Base-by-base conservation (phyloP, 2,888 invertebrate genomes). In the Caenorhabditis uteleia region DNA sequence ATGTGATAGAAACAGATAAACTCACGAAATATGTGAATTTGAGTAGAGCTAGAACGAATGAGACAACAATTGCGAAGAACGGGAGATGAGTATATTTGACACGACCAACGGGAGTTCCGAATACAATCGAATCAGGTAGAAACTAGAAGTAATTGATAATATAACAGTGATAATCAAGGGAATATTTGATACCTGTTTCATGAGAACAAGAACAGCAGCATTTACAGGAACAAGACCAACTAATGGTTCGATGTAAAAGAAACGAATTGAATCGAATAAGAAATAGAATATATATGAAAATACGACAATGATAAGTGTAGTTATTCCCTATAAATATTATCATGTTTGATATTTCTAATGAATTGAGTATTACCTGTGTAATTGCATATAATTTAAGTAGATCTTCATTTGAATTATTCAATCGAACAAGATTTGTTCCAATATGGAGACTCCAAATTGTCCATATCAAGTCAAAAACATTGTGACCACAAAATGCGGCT, bases 61-160 rank as follows among this genome's bases (percentile, higher is more conserved):
- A 51, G n/a, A 72, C 29, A 18, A 61, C 42, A 29, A 74, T 26
- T 4, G 69, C 70, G 14, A 60, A 61, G 39, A 75, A 64, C 4
- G 81, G 81, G 26, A 81, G 65, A 62, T 81, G 78, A 2, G 75
- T 78, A 54, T 81, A 80, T 54, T 81, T 81, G 45, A 81, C 44
- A 10, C 81, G 71, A 29, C 81, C 81, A 33, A 73, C 45, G 8
- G 78, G 77, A 20, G 79, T 81, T 2, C 74, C 67, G n/a, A 82
- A 23, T 2, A 81, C 60, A 16, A 80, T 79, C 0, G 78, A 69
- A 44, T 81, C 81, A 12, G 81, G 80, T 4, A 80, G 65, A 49
- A 78, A 80, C 80, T 80, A 48, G 49, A 49, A 54, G 31, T 7
- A 21, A 45, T 31, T 20, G 26, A 38, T 12, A 6, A 7, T 20